Base-by-base conservation (phyloP, 2,888 invertebrate genomes). In the Busseola fusca region DNA sequence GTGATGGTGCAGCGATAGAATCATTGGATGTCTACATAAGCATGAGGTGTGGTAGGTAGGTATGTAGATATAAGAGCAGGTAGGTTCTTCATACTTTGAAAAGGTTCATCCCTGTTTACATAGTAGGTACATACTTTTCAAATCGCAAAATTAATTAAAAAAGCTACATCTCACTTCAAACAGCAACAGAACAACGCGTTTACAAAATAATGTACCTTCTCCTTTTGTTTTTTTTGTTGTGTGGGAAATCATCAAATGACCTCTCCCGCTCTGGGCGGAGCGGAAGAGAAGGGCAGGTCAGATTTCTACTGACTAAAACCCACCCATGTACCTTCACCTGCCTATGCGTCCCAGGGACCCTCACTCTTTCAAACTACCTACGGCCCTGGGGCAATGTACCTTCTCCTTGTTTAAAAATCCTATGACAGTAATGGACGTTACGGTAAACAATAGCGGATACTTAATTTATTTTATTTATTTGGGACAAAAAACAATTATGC, bases 351-450 rank as follows among this genome's bases (percentile, higher is more conserved):
- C n/a, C n/a, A n/a, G n/a, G n/a, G n/a, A n/a, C n/a, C n/a, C n/a
- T n/a, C n/a, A n/a, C n/a, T n/a, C n/a, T n/a, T n/a, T n/a, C n/a
- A n/a, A n/a, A n/a, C n/a, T n/a, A n/a, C n/a, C n/a, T n/a, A n/a
- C n/a, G n/a, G n/a, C n/a, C n/a, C n/a, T n/a, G n/a, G n/a, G n/a
- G n/a, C n/a, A 30, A 48, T 2, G 1, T 16, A 30, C 16, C 18
- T 18, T 18, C 7, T 45, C 45, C 18, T 60, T 45, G 52, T 54
- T n/a, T n/a, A n/a, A 40, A 57, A 57, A 66, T 45, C 50, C 45
- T 52, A 42, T 45, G 18, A 45, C 18, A 45, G 18, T 25, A 72
- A 63, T 72, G 37, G 58, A 64, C 16, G n/a, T n/a, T 30, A 54
- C n/a, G 34, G 64, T 73, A 65, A 65, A 34, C 16, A 25, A 1